Conservation (phyloP, 2,888 invertebrate genomes). For the Automeris io region DNA sequence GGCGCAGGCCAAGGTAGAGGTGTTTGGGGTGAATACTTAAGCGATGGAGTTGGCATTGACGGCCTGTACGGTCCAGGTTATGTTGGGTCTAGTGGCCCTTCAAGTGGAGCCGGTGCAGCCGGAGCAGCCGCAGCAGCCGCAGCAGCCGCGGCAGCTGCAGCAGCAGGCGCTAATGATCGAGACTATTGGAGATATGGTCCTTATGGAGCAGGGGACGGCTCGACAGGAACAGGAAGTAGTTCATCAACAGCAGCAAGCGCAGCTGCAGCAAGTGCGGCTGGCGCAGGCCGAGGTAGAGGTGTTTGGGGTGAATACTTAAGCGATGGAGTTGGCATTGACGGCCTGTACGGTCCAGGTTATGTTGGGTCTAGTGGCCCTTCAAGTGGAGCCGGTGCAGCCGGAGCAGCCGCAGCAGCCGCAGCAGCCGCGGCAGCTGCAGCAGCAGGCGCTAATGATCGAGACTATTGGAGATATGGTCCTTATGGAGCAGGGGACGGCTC, state of each 20-base stretch:
- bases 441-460: neutral
- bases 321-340: neutral
- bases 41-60: neutral
- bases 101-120: neutral
- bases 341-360: neutral
- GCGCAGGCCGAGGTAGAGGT: neutral
- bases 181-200: neutral
- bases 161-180: too few relatives aligned
- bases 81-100: constrained; percentile 2
- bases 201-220: neutral
- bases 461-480: constrained; percentile 4
- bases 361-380: neutral
- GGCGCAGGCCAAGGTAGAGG: neutral
- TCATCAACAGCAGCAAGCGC: neutral
- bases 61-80: neutral
- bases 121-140: constrained; percentile 8
- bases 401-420: constrained; percentile 8
- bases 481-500: constrained; percentile 3
- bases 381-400: constrained; percentile 1
- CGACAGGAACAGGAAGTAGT: neutral
- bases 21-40: too few relatives aligned
- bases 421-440: too few relatives aligned
- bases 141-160: constrained; percentile 7
- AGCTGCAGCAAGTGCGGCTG: neutral
- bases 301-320: neutral